Conservation (phyloP, 2,113 vertebrate species). For the Ornithorhynchus anatinus region DNA sequence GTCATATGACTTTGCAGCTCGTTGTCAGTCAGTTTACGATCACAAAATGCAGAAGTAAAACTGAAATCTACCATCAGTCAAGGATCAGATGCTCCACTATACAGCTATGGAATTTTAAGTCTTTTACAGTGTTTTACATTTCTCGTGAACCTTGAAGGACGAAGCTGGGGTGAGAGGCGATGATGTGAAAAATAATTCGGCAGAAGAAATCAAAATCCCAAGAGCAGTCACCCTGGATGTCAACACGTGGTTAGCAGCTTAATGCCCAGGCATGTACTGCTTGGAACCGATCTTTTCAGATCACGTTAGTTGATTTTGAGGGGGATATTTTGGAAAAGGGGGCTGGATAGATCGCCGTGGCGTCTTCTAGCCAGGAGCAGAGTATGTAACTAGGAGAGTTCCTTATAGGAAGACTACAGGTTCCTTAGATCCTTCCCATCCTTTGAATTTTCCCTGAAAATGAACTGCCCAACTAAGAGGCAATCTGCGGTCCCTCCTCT, state of each 20-base stretch:
- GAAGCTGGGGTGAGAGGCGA: not conserved
- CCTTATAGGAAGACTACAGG: not conserved
- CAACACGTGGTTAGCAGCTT: not conserved
- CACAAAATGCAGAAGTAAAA: conserved; percentile 54
- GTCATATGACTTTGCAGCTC: conserved; percentile 46
- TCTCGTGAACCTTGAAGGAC: not conserved
- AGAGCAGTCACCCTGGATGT: not conserved
- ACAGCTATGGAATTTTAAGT: conserved; percentile 5
- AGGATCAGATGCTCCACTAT: not conserved
- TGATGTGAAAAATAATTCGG: not conserved
- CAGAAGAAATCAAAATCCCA: not conserved
- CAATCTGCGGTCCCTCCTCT: not conserved
- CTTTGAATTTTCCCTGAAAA: not conserved
- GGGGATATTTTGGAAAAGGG: not conserved
- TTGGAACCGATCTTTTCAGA: not conserved
- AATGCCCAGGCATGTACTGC: rapidly evolving
- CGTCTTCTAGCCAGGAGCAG: too few species aligned
- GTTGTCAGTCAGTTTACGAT: conserved; percentile 30
- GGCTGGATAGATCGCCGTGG: not conserved
- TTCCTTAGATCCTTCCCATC: not conserved
- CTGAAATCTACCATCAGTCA: conserved; percentile 13
- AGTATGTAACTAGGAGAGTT: not conserved
- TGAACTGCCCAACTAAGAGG: not conserved
- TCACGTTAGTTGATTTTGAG: not conserved
- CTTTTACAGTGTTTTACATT: not conserved